Evolutionary conservation across 1,140 invertebrate genomes (phyloP).

Genomic region (Hypothenemus hampei): DNA sequence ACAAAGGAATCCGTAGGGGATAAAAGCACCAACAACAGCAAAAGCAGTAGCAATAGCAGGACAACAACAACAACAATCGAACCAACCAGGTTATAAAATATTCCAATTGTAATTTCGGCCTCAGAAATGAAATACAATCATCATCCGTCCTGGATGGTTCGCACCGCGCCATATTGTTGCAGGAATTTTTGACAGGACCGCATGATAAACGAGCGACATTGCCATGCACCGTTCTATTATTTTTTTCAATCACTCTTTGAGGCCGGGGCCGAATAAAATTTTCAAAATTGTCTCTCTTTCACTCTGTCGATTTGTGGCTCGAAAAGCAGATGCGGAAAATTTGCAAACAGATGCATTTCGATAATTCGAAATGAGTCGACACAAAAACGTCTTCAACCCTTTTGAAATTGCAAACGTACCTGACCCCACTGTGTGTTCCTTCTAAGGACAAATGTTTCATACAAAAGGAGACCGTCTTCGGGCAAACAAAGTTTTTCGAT

Average conservation of each 20-base stretch:
- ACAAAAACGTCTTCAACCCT: too few relatives aligned
- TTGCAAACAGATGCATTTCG: too few relatives aligned
- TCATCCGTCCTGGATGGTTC: slow-evolving; percentile 12
- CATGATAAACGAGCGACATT: slow-evolving; percentile 22
- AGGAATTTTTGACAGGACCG: slow-evolving; percentile 30
- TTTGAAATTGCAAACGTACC: too few relatives aligned
- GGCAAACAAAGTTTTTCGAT: too few relatives aligned
- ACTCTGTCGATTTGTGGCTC: neutral
- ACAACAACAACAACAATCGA: too few relatives aligned
- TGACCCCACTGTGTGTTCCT: too few relatives aligned
- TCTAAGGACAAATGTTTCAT: too few relatives aligned
- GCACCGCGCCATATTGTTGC: slow-evolving; percentile 29
- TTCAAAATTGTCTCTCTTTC: neutral
- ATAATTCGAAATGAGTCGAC: too few relatives aligned
- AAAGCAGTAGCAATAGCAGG: too few relatives aligned
- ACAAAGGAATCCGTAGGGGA: slow-evolving; percentile 18
- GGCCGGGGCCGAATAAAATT: slow-evolving; percentile 2
- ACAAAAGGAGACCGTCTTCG: too few relatives aligned
- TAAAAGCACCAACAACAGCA: too few relatives aligned
- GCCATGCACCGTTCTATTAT: slow-evolving; percentile 11
- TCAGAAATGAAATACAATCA: slow-evolving; percentile 30
- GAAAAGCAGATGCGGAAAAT: too few relatives aligned
- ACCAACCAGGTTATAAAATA: slow-evolving; percentile 32
- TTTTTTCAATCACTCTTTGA: neutral
- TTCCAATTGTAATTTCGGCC: slow-evolving; percentile 25